Evolutionary conservation across 2,797 vertebrate genomes (phyloP), one percentile per base, ranked within the genome.

Genomic region (Apogon hyalosoma): DNA sequence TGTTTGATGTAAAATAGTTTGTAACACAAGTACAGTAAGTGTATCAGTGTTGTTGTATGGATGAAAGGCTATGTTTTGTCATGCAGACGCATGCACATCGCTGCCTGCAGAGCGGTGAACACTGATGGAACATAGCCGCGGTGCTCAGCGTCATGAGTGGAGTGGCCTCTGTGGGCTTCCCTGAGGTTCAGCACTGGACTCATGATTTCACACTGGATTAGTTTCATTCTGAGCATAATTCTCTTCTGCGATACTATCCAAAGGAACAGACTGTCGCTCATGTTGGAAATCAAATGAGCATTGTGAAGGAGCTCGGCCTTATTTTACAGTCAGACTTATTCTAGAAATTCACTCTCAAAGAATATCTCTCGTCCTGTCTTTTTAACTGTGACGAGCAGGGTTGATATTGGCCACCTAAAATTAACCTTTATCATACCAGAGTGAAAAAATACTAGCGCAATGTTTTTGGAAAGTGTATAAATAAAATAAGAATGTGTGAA

Each of bases 161-260:
- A 75, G 68, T 64, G 70, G 78, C 76, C 76, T 81, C 72, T 28
- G 62, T 73, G 83, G 82, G 82, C 78, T 61, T 73, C 79, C 90
- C 82, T 50, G 70, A 78, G 85, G 86, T 75, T 21, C 64, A 73
- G 45, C 77, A 58, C 63, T 68, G 80, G 58, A 75, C 79, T 78
- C 59, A 21, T 54, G 75, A 80, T 87, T 83, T 89, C 79, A 85
- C 75, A 79, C 73, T 73, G 86, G 75, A 89, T 89, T 87, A 73
- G 63, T 87, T 88, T 88, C 71, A 85, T 43, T 79, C 58, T n/a
- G 58, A 76, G 81, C 75, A 69, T 59, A 77, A 62, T 64, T 77
- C 75, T 75, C 63, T 45, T 55, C 24, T 69, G 67, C 46, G 7
- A 51, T 63, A 8, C 21, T 7, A 16, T 81, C 77, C 55, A 78